These are phyloP conservation scores for Biston betularia DNA, from an alignment of 2,888 invertebrate species.

Conservation along the genomic window DNA sequence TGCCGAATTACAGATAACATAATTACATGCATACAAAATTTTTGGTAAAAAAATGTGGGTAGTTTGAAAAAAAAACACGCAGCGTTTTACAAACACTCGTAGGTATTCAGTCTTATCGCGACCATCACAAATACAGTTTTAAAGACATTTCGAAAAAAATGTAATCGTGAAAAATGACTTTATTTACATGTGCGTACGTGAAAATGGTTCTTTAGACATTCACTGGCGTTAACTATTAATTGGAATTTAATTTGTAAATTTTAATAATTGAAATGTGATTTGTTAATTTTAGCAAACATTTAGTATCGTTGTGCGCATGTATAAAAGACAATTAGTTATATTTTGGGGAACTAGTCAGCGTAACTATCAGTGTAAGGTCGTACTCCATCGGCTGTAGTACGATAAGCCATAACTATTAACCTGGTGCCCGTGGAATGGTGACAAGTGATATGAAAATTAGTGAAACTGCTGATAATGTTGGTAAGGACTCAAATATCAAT, in stretches of 20 bases:
- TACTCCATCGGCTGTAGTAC: neutral
- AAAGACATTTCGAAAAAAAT: neutral
- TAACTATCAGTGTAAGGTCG: neutral
- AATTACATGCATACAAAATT: too few relatives aligned
- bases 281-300: neutral
- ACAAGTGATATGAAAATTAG: constrained; percentile 11
- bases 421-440: constrained; percentile 8
- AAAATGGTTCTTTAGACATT: neutral
- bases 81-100: neutral
- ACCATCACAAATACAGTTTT: neutral
- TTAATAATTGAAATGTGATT: neutral
- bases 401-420: neutral
- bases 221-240: neutral
- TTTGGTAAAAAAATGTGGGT: neutral
- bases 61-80: constrained; percentile 3
- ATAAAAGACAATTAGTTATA: neutral
- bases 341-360: neutral
- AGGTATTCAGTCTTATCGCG: neutral
- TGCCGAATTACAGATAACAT: too few relatives aligned
- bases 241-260: neutral
- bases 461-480: neutral
- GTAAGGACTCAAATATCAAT: constrained; percentile 1
- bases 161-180: constrained; percentile 4
- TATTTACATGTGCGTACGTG: neutral
- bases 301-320: neutral